phyloP scores from a whole-genome alignment of 1,140 invertebrate genomes.

The Drosophila pruinosa region DNA sequence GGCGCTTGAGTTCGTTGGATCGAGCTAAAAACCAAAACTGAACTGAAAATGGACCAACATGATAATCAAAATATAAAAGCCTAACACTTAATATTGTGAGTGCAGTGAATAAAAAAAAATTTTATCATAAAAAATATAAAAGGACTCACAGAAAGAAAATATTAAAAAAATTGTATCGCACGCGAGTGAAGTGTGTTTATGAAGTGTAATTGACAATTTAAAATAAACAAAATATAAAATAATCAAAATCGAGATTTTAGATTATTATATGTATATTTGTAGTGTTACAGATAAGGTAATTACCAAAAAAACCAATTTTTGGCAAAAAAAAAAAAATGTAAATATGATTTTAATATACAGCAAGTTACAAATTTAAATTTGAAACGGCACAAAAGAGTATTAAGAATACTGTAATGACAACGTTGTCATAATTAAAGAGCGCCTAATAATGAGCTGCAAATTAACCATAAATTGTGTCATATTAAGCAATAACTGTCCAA shows the following conservation, averaged over 20 bases:
- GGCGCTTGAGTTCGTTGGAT: constrained; percentile 73
- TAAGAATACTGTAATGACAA: neutral
- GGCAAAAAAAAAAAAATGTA: too few species aligned
- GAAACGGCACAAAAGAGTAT: too few species aligned
- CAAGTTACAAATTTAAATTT: too few species aligned
- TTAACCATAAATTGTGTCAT: neutral
- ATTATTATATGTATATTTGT: too few species aligned
- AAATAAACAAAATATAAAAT: neutral
- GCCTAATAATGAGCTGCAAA: neutral
- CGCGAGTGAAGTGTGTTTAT: too few species aligned
- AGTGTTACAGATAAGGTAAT: too few species aligned
- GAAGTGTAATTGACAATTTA: neutral
- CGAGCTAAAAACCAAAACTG: constrained; percentile 50
- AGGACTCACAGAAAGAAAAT: neutral
- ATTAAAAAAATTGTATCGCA: neutral
- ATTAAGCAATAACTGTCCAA: constrained; percentile 44
- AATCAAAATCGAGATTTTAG: neutral
- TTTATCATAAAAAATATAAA: neutral
- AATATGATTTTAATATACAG: too few species aligned
- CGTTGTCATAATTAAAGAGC: constrained; percentile 10
- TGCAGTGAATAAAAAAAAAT: constrained; percentile 5
- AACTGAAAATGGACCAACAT: constrained; percentile 34
- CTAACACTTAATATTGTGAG: constrained; percentile 10
- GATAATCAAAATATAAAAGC: constrained; percentile 40
- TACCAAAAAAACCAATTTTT: too few species aligned